These are phyloP conservation scores for Vollenhovia emeryi DNA, from an alignment of 1,140 invertebrate species.

Conservation along the genomic window DNA sequence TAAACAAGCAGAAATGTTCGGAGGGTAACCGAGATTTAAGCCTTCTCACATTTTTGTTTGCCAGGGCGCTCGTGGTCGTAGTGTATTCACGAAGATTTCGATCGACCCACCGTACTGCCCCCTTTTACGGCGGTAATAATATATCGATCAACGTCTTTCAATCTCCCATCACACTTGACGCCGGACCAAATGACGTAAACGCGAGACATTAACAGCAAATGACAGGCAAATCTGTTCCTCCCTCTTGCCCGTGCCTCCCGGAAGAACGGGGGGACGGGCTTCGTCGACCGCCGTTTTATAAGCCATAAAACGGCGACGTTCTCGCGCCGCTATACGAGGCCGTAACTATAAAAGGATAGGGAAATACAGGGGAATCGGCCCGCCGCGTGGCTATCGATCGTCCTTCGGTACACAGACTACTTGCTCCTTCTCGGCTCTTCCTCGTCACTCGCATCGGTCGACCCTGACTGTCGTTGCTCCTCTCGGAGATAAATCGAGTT, in stretches of 20 bases:
- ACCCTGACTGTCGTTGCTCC: constrained; percentile 41
- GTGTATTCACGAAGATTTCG: not conserved
- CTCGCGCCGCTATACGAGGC: constrained; percentile 1
- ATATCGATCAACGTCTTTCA: constrained; percentile 30
- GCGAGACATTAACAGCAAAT: constrained; percentile 39
- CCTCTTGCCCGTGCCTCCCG: not conserved
- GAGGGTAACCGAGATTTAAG: not conserved
- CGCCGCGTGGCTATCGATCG: constrained; percentile 52
- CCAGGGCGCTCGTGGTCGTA: not conserved
- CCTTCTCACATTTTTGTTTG: not conserved
- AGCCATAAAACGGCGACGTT: constrained; percentile 42
- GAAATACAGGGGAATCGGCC: constrained; percentile 41
- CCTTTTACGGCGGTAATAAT: not conserved
- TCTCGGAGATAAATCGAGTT: constrained; percentile 63
- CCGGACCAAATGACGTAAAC: not conserved
- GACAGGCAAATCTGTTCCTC: constrained; percentile 43
- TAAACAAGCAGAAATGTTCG: not conserved
- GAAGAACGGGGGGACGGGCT: not conserved
- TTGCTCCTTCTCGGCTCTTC: constrained; percentile 15
- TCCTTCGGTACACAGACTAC: not conserved
- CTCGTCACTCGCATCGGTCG: constrained; percentile 42
- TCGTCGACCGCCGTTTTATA: constrained; percentile 23
- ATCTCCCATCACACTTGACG: constrained; percentile 6
- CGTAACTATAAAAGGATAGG: constrained; percentile 56
- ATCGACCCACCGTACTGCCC: not conserved